These are phyloP conservation scores for Pionites leucogaster DNA, from an alignment of 2,113 vertebrate genomes.

Conservation along the genomic window DNA sequence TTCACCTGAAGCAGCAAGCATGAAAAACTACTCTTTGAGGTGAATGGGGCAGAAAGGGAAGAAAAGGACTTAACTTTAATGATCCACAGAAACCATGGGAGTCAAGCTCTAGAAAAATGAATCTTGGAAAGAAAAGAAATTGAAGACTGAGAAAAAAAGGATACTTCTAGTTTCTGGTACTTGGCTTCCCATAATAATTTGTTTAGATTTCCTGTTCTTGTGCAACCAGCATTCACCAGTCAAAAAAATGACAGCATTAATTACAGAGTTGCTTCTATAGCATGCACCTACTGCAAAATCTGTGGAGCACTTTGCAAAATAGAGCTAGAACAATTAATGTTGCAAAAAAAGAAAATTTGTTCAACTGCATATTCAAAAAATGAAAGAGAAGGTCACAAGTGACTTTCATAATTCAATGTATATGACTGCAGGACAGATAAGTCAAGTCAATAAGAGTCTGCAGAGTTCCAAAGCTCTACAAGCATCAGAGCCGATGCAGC, in stretches of 20 bases:
- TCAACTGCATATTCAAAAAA: background rate
- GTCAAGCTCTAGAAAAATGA: background rate
- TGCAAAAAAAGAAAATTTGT: background rate
- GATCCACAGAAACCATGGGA: background rate
- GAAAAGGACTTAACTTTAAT: background rate
- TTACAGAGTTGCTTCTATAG: background rate
- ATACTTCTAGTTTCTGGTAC: background rate
- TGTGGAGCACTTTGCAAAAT: background rate
- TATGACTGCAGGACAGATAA: background rate
- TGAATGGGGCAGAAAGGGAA: background rate
- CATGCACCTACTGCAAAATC: background rate
- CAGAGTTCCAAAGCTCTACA: background rate
- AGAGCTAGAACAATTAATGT: background rate
- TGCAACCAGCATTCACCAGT: background rate
- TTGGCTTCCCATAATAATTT: background rate
- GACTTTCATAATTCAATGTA: background rate
- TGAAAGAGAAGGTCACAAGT: background rate
- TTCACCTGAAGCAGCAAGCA: background rate
- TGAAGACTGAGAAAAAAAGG: background rate
- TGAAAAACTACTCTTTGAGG: background rate
- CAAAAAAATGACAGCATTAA: background rate
- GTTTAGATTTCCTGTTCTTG: background rate
- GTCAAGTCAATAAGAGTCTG: background rate
- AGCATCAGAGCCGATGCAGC: background rate
- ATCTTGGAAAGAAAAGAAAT: background rate